These are phyloP conservation scores for Oscheius sp. DNA, from an alignment of 1,140 invertebrate species.

Conservation along the genomic window DNA sequence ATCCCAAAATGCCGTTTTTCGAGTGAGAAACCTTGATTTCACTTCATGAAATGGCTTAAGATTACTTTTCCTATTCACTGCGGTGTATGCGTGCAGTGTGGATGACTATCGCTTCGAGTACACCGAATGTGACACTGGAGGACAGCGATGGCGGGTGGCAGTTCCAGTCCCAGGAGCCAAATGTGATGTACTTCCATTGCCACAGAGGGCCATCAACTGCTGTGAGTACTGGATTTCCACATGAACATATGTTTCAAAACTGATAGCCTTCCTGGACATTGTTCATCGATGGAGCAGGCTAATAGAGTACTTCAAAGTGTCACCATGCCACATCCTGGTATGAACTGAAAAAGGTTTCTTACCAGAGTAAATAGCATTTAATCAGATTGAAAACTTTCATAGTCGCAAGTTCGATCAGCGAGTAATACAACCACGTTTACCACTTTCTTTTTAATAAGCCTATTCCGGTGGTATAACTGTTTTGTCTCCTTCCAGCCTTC, in stretches of 20 bases:
- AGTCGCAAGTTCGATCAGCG: too few species aligned
- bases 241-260: constrained; percentile 3
- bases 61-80: background rate
- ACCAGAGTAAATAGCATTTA: too few species aligned
- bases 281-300: too few species aligned
- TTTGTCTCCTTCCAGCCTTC: constrained; percentile 47
- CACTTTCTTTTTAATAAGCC: too few species aligned
- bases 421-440: too few species aligned
- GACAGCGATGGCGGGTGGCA: constrained; percentile 52
- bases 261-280: too few species aligned
- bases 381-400: constrained; percentile 10
- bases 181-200: constrained; percentile 51
- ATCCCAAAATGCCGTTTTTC: background rate
- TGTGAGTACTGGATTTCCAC: constrained; percentile 50
- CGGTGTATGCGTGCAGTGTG: background rate
- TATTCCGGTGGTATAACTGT: too few species aligned
- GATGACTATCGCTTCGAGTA: constrained; percentile 51
- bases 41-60: background rate
- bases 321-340: too few species aligned
- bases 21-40: background rate
- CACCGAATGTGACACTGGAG: constrained; percentile 50
- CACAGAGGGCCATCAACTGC: constrained; percentile 51
- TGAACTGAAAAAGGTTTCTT: too few species aligned
- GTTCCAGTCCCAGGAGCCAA: constrained; percentile 45
- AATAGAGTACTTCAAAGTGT: too few species aligned